phyloP scores from a whole-genome alignment of 2,888 invertebrate species.

The Meghimatium bilineatum region DNA sequence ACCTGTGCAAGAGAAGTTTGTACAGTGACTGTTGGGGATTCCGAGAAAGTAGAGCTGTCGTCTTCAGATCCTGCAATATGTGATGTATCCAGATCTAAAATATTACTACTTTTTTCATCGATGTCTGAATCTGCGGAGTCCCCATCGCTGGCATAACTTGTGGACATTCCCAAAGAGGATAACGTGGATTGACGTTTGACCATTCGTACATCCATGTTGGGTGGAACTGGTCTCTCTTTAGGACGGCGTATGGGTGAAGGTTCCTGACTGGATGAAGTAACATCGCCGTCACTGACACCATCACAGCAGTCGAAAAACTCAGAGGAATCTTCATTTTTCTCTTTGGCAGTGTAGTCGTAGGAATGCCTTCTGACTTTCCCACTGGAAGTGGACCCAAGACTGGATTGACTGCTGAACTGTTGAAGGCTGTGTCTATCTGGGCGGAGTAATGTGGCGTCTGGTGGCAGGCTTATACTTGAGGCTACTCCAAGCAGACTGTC shows the following conservation, averaged over 20 bases:
- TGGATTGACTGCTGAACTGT: conserved; percentile 7
- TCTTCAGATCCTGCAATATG: background rate
- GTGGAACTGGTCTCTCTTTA: background rate
- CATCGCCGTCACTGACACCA: conserved; percentile 24
- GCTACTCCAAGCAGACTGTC: conserved; percentile 55
- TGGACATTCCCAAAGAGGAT: conserved; percentile 49
- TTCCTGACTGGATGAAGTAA: conserved; percentile 47
- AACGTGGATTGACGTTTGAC: conserved; percentile 44
- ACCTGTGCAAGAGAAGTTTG: conserved; percentile 30
- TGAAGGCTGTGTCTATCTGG: conserved; percentile 33
- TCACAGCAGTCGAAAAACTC: conserved; percentile 43
- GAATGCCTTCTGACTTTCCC: conserved; percentile 48
- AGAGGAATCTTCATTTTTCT: conserved; percentile 19
- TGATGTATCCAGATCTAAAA: conserved; percentile 18
- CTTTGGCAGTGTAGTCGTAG: conserved; percentile 36
- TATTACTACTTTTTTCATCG: conserved; percentile 35
- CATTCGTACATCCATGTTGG: background rate
- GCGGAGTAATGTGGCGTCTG: conserved; percentile 38
- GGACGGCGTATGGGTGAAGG: conserved; percentile 28
- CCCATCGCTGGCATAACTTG: conserved; percentile 50
- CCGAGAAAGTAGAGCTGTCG: conserved; percentile 20
- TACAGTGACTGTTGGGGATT: conserved; percentile 33
- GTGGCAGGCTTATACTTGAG: conserved; percentile 53
- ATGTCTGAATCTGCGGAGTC: conserved; percentile 51
- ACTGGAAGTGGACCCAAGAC: conserved; percentile 1